These are phyloP conservation scores for Hesperia comma DNA, from an alignment of 2,888 invertebrate genomes.

Conservation along the genomic window DNA sequence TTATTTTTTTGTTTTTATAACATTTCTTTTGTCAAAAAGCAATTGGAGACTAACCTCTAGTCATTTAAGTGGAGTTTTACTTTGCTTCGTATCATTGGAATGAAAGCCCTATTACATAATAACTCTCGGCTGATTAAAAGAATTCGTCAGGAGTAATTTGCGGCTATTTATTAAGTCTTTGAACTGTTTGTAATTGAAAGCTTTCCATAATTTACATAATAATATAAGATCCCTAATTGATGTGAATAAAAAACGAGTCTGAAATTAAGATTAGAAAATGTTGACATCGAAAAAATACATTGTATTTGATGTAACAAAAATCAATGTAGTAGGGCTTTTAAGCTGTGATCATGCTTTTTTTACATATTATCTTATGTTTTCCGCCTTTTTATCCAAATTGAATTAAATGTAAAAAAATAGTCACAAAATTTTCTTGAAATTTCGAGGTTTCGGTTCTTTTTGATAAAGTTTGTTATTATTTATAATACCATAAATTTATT, in stretches of 20 bases:
- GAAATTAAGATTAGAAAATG: no score
- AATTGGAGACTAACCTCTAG: constrained; percentile 24
- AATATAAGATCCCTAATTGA: no score
- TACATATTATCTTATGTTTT: neutral
- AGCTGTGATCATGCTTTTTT: neutral
- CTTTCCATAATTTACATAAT: no score
- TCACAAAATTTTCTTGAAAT: constrained; percentile 16
- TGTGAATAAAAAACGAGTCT: no score
- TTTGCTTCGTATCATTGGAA: neutral
- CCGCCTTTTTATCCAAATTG: constrained; percentile 31
- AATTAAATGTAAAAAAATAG: constrained; percentile 9
- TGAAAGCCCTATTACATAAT: neutral
- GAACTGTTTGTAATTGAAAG: no score
- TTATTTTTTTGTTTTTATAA: constrained; percentile 6
- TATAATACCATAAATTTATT: constrained; percentile 20
- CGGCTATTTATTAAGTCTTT: no score
- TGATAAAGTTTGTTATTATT: constrained; percentile 19
- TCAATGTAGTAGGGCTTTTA: constrained; percentile 4
- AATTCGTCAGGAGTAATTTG: no score
- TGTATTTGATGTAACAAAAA: no score
- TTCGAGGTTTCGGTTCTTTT: constrained; percentile 28
- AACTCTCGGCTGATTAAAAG: neutral
- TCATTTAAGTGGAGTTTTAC: constrained; percentile 7
- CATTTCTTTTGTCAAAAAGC: neutral
- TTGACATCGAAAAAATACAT: no score